These are phyloP conservation scores for Pelvicachromis taeniatus DNA, from an alignment of 2,113 vertebrate genomes.

Conservation along the genomic window DNA sequence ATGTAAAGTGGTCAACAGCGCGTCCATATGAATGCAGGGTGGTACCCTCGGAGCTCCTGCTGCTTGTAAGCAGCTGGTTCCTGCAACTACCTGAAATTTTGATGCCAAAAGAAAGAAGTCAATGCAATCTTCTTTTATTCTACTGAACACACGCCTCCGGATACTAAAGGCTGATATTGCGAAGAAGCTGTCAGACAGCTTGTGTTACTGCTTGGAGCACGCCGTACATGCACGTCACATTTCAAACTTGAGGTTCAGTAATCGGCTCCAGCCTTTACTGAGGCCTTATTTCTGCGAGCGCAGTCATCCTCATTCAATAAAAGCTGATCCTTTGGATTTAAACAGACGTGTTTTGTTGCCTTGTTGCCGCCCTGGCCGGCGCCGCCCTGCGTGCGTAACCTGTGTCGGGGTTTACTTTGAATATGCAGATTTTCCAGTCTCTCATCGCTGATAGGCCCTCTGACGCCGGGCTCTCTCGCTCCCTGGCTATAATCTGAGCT, in stretches of 20 bases:
- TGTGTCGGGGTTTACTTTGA: neutral
- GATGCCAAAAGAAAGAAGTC: neutral
- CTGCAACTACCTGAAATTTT: neutral
- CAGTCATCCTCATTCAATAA: neutral
- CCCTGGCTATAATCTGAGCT: neutral
- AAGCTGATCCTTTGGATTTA: neutral
- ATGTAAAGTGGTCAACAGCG: neutral
- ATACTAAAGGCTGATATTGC: rapidly evolving
- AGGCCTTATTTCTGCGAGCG: neutral
- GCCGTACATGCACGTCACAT: rapidly evolving
- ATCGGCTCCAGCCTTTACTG: neutral
- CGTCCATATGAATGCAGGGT: rapidly evolving
- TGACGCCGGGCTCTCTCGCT: neutral
- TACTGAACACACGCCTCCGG: neutral
- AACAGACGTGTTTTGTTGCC: neutral
- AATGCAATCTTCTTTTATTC: neutral
- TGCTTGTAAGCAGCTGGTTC: neutral
- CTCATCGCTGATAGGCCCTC: neutral
- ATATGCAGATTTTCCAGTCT: neutral
- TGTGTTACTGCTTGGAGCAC: neutral
- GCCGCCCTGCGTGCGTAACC: neutral
- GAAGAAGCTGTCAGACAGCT: neutral
- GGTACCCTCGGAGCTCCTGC: neutral
- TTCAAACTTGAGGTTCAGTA: neutral
- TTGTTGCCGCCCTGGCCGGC: rapidly evolving